Percentiles rank a stretch among this genome's conserved stretches.
These are phyloP conservation scores for Microcebus lehilahytsara DNA, from an alignment of 2,113 vertebrate genomes.

Conservation along the genomic window DNA sequence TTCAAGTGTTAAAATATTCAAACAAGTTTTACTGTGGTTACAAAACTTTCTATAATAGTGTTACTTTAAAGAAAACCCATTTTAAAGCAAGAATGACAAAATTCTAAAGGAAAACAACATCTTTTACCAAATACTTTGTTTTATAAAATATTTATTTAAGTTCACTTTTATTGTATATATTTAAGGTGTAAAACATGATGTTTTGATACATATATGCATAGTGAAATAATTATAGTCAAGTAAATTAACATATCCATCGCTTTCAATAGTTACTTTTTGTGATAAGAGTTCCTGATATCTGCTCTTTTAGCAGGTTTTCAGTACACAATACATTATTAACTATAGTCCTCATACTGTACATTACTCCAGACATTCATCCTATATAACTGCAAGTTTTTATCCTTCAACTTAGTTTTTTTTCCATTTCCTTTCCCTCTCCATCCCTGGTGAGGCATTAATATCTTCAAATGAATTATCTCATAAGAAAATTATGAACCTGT, in stretches of 20 bases:
- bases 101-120: not conserved
- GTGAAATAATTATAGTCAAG: not conserved
- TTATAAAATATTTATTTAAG: not conserved
- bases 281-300: not conserved
- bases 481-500: constrained; percentile 10
- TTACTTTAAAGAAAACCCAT: not conserved
- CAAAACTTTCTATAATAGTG: not conserved
- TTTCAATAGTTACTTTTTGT: not conserved
- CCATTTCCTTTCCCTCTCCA: not conserved
- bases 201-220: not conserved
- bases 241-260: not conserved
- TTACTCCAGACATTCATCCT: not conserved
- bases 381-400: not conserved
- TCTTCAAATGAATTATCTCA: constrained; percentile 22
- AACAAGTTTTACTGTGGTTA: not conserved
- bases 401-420: not conserved
- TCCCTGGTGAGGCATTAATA: not conserved
- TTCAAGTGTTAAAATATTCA: not conserved
- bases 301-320: not conserved
- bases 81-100: not conserved
- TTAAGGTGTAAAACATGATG: not conserved
- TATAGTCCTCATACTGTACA: not conserved
- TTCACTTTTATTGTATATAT: not conserved
- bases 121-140: not conserved
- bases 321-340: not conserved